phyloP scores from a whole-genome alignment of 2,888 invertebrate genomes.

The Lypha dubia region DNA sequence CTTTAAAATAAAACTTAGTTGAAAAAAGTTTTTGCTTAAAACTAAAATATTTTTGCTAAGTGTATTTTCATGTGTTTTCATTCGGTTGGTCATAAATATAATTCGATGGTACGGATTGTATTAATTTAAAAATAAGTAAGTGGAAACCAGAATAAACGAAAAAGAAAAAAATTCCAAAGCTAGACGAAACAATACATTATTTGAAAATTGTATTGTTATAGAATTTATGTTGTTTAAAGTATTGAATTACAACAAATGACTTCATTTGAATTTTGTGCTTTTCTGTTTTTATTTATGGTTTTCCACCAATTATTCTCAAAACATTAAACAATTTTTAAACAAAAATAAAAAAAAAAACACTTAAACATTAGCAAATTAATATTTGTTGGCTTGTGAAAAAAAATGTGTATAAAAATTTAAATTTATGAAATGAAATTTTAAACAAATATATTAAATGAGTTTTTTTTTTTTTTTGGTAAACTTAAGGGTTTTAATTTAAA shows the following conservation, averaged over 20 bases:
- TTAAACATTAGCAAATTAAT: background rate
- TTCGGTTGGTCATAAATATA: constrained; percentile 36
- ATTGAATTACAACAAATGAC: constrained; percentile 56
- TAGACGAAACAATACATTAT: background rate
- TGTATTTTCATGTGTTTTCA: constrained; percentile 32
- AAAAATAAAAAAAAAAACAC: background rate
- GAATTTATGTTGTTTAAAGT: constrained; percentile 37
- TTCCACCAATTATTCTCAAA: constrained; percentile 22
- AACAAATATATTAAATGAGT: background rate
- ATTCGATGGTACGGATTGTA: constrained; percentile 21
- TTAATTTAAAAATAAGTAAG: no score
- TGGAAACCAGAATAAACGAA: no score
- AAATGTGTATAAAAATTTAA: background rate
- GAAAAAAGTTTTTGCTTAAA: constrained; percentile 11
- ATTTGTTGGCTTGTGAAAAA: background rate
- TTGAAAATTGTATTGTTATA: constrained; percentile 40
- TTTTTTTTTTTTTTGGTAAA: background rate
- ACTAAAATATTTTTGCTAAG: constrained; percentile 6
- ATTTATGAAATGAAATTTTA: background rate
- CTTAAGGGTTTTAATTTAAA: background rate
- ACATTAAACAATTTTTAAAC: constrained; percentile 27
- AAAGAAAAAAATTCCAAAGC: background rate
- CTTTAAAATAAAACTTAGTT: constrained; percentile 10
- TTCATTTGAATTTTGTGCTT: constrained; percentile 15
- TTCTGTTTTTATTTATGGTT: background rate